Conservation (phyloP, 2,797 vertebrate genomes). For the Eupleurogrammus muticus region DNA sequence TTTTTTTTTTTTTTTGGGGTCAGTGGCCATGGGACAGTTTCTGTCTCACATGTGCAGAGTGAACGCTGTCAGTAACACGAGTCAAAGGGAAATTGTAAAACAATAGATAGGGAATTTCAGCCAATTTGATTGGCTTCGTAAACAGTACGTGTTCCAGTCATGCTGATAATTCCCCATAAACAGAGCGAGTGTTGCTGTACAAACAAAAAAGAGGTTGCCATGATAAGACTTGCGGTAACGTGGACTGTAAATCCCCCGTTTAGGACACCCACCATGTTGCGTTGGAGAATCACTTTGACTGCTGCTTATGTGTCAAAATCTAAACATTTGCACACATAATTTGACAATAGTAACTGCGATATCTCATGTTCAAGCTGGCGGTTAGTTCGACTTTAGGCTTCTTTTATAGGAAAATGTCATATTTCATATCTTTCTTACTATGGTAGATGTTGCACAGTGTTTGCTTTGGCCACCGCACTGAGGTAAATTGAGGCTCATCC, state of each 20-base stretch:
- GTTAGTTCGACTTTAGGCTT: constrained; percentile 2
- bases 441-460: too few relatives aligned
- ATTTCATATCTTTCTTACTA: too few relatives aligned
- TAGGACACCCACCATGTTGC: constrained; percentile 16
- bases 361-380: not conserved
- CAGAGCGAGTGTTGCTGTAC: constrained; percentile 36
- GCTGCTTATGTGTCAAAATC: constrained; percentile 3
- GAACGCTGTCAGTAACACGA: constrained; percentile 32
- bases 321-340: not conserved
- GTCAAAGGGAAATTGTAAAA: constrained; percentile 63
- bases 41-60: constrained; percentile 31
- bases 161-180: constrained; percentile 49
- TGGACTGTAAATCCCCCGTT: constrained; percentile 29
- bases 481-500: too few relatives aligned
- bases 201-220: constrained; percentile 31
- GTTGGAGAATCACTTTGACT: constrained; percentile 22
- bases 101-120: constrained; percentile 48
- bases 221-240: constrained; percentile 17
- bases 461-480: too few relatives aligned
- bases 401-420: not conserved
- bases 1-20: constrained; percentile 49
- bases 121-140: constrained; percentile 37
- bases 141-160: constrained; percentile 29
- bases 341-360: not conserved
- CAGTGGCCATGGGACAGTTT: constrained; percentile 48